These are phyloP conservation scores for Perithous albicinctus DNA, from an alignment of 2,888 invertebrate genomes.

Conservation along the genomic window DNA sequence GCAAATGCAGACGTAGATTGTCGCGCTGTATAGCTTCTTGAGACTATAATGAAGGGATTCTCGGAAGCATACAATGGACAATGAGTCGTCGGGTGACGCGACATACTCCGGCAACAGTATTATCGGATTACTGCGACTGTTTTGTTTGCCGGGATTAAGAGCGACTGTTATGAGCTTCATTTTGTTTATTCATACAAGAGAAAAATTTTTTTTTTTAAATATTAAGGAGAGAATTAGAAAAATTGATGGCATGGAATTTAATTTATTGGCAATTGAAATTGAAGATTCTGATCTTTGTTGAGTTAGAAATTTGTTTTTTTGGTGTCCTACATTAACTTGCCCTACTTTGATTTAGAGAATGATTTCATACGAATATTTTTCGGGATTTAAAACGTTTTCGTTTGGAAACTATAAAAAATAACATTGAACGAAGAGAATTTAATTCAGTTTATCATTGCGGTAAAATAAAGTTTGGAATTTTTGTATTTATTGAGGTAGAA, in stretches of 20 bases:
- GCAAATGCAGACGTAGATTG: conserved; percentile 10
- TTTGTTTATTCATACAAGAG: not conserved
- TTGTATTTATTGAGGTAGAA: not conserved
- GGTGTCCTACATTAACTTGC: no score
- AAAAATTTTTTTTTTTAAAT: not conserved
- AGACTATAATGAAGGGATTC: conserved; percentile 16
- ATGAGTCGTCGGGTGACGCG: conserved; percentile 62
- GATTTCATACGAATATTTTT: no score
- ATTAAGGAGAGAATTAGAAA: no score
- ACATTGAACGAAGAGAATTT: not conserved
- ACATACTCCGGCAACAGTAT: not conserved
- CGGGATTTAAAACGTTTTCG: no score
- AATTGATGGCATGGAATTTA: no score
- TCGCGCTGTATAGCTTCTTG: not conserved
- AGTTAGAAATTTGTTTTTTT: no score
- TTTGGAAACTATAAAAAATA: no score
- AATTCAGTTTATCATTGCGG: not conserved
- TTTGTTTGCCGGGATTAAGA: not conserved
- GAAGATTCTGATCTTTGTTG: no score
- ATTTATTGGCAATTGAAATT: no score
- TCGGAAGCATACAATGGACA: conserved; percentile 55
- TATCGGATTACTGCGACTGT: conserved; percentile 32
- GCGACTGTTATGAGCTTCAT: not conserved
- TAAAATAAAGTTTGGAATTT: not conserved
- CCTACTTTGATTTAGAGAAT: no score